A percentile compares a stretch with the other conserved stretches of the same genome.
Conservation (phyloP, 2,113 vertebrate genomes). For the Pheucticus melanocephalus region DNA sequence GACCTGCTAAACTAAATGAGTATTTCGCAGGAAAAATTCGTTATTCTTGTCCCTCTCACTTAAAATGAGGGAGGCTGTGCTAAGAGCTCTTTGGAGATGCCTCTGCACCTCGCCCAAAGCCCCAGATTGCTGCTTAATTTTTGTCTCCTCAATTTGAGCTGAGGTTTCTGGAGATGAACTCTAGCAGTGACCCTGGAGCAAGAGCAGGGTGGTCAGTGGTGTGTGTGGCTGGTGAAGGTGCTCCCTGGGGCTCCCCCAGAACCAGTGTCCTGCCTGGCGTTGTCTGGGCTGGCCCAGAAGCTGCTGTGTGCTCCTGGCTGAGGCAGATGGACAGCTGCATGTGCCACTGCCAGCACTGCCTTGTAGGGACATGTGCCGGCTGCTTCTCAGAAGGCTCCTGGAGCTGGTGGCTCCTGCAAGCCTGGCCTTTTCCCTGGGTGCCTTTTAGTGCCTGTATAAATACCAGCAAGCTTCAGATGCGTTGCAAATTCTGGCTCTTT, state of each 20-base stretch:
- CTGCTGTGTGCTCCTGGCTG: background rate
- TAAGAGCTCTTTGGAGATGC: background rate
- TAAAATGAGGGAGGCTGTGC: background rate
- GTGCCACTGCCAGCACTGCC: background rate
- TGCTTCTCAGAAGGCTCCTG: background rate
- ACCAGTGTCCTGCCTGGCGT: background rate
- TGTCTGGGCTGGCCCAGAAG: background rate
- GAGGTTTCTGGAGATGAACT: background rate
- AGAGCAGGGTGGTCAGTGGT: rapidly evolving
- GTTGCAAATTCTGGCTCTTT: background rate
- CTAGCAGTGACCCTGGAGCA: background rate
- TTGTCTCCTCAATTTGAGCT: background rate
- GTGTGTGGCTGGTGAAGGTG: background rate
- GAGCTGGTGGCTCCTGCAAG: background rate
- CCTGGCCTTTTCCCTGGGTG: background rate
- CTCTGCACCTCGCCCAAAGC: background rate
- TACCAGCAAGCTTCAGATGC: background rate
- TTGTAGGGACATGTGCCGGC: constrained; percentile 7
- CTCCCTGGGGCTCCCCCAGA: background rate
- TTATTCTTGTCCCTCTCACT: background rate
- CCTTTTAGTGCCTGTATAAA: background rate
- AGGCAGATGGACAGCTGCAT: background rate
- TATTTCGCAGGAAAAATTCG: background rate
- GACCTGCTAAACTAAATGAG: background rate
- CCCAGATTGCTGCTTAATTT: background rate